These are phyloP conservation scores for Dendropsophus ebraccatus DNA, from an alignment of 2,113 vertebrate species.

Conservation along the genomic window DNA sequence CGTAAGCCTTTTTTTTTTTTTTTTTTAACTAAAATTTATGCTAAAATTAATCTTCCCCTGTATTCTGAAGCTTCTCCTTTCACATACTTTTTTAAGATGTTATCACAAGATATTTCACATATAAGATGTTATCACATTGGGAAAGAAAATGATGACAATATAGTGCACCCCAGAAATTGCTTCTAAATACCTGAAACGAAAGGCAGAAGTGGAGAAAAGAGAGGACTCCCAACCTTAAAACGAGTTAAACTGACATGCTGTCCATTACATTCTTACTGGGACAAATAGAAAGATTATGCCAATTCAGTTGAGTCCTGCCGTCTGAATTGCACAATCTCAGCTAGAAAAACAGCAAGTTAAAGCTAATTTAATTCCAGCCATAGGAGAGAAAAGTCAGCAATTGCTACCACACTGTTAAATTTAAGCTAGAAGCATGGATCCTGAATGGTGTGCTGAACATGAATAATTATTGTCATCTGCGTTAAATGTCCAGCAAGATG, in stretches of 20 bases:
- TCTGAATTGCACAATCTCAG: conserved; percentile 47
- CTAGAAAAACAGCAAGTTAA: conserved; percentile 50
- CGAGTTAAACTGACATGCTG: conserved; percentile 43
- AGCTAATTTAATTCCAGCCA: conserved; percentile 53
- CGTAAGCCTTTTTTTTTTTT: too few relatives aligned
- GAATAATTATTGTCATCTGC: conserved; percentile 54
- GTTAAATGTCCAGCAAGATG: conserved; percentile 45
- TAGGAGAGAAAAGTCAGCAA: conserved; percentile 46
- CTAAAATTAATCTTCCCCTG: neutral
- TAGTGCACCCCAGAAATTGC: neutral
- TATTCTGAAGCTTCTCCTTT: neutral
- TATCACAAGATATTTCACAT: too few relatives aligned
- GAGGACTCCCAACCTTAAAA: conserved; percentile 25
- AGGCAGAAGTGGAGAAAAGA: neutral
- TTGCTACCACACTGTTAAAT: conserved; percentile 55
- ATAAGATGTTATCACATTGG: neutral
- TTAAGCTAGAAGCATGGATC: conserved; percentile 31
- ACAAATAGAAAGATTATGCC: conserved; percentile 59
- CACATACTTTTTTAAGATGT: neutral
- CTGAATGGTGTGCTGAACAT: conserved; percentile 29
- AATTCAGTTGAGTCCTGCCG: conserved; percentile 51
- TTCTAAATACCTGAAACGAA: conserved; percentile 27
- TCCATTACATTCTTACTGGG: conserved; percentile 54
- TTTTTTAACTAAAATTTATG: too few relatives aligned
- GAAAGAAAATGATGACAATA: conserved; percentile 13